Base-by-base conservation (phyloP, 1,140 invertebrate genomes). In the Achroia grisella region DNA sequence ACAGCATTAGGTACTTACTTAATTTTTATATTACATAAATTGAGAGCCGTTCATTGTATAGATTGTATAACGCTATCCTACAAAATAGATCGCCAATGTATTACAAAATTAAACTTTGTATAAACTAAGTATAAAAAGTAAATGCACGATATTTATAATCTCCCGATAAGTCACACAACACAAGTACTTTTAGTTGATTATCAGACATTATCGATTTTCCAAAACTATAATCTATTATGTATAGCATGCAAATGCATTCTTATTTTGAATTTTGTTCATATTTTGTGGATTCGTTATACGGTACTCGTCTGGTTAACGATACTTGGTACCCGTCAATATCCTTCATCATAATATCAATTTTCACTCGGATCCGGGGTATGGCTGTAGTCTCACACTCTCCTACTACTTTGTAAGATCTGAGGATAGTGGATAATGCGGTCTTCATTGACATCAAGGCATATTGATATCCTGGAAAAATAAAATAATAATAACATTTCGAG, bases 391-490 rank as follows among this genome's bases (percentile, higher is more conserved):
- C 59, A 5, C 33, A 17, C 33, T 53, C 43, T 0, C 48, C 51
- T 1, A 67, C 46, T 0, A 74, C 36, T 49, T 51, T 62, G 40
- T 68, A 85, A 15, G 51, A 49, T 31, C 77, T 44, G 1, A 85
- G 11, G 11, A 86, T 43, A n/a, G 70, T 58, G 4, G 73, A 58
- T 6, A 81, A 12, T 0, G 74, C 39, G 0, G 64, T 60, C 56
- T 82, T 86, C 51, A 82, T 62, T 12, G 71, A 66, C 62, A 79
- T 69, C 59, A 73, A 71, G 4, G 72, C 74, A 40, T 79, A 84
- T 44, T 64, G 64, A 34, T 65, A 68, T 17, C 77, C 78, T 82
- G 58, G 1, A 40, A 44, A 44, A 15, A 15, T n/a, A 40, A n/a
- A 10, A n/a, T 9, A 10, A 31, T 3, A 4, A n/a, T 3, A n/a